phyloP scores from a whole-genome alignment of 1,140 invertebrate species.

The Helicoverpa zea region DNA sequence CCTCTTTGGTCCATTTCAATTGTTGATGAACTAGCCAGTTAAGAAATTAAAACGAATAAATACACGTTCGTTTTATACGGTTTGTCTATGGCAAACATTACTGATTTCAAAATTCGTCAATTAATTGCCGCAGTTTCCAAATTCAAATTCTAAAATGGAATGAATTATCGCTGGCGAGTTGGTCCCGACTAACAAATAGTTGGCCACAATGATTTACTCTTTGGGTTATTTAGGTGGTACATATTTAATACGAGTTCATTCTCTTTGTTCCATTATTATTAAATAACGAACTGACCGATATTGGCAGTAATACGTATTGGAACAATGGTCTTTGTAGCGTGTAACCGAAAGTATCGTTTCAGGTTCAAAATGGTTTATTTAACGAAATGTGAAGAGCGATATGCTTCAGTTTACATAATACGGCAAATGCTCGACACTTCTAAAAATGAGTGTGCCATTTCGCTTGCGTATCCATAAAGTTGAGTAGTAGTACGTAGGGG shows the following conservation, averaged over 20 bases:
- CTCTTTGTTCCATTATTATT: constrained; percentile 1
- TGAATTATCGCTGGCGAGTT: background rate
- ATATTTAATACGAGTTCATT: constrained; percentile 2
- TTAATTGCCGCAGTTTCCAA: background rate
- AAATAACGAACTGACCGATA: background rate
- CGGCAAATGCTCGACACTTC: background rate
- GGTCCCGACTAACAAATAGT: background rate
- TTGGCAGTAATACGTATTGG: too few relatives aligned
- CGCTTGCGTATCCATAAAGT: background rate
- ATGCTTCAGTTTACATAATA: background rate
- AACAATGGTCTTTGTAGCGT: too few relatives aligned
- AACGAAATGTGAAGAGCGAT: background rate
- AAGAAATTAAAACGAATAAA: constrained; percentile 56
- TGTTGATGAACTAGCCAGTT: constrained; percentile 68
- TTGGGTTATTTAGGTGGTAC: constrained; percentile 20
- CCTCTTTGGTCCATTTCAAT: constrained; percentile 63
- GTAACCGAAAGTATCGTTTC: too few relatives aligned
- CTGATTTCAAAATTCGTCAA: background rate
- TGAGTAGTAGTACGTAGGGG: background rate
- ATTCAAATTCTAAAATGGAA: background rate
- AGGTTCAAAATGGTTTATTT: background rate
- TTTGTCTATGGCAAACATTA: too few relatives aligned
- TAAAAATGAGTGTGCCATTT: background rate
- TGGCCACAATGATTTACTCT: constrained; percentile 3
- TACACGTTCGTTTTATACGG: background rate